A percentile compares a stretch with the other conserved stretches of the same genome.
Evolutionary conservation across 2,888 invertebrate species (phyloP).

Genomic region (Lasioglossum villosulum): DNA sequence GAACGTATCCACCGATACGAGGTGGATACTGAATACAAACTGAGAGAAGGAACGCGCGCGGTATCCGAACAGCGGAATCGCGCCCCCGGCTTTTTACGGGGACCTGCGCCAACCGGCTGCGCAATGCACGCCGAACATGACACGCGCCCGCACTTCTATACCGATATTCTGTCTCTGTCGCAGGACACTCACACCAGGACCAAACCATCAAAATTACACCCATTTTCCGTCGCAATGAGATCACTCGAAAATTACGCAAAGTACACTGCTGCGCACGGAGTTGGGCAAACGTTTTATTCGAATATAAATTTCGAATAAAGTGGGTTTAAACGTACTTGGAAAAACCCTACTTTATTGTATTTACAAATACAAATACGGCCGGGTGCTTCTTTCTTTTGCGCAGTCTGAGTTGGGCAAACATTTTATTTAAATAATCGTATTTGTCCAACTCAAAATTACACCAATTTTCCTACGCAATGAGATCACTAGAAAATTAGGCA

Average conservation of each 20-base stretch:
- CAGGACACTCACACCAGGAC: not conserved
- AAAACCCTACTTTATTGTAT: no score
- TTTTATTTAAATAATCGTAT: no score
- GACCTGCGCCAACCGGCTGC: conserved; percentile 77
- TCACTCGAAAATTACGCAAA: not conserved
- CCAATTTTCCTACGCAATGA: no score
- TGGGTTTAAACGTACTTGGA: no score
- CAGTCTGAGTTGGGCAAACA: no score
- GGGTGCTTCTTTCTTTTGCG: no score
- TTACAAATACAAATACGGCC: no score
- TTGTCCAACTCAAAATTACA: no score
- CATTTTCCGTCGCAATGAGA: not conserved
- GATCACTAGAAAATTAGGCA: no score
- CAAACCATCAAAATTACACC: not conserved
- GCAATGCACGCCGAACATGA: conserved; percentile 52
- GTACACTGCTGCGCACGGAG: no score
- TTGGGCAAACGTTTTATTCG: no score
- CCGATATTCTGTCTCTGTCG: not conserved
- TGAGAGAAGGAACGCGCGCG: conserved; percentile 75
- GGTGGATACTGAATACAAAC: conserved; percentile 76
- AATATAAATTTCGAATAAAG: no score
- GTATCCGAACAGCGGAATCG: conserved; percentile 78
- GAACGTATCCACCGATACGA: conserved; percentile 66
- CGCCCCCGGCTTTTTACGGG: conserved; percentile 80
- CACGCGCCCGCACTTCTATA: conserved; percentile 26